Base-by-base conservation (phyloP, 23 tunicate genomes). In the Trididemnum clinides region DNA sequence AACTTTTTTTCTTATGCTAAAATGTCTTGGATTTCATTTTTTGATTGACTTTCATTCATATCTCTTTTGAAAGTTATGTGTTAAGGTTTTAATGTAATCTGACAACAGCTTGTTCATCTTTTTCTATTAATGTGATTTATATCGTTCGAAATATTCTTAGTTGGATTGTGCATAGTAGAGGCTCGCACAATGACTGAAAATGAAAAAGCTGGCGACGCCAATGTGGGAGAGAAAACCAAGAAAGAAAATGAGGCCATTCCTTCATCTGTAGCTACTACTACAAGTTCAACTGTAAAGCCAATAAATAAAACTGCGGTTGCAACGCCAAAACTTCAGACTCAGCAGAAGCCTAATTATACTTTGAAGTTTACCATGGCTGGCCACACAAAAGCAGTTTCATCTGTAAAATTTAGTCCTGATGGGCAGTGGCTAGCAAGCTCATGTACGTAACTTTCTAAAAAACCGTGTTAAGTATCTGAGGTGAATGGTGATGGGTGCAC, bases 361-460 rank as follows among this genome's bases (percentile, higher is more conserved):
- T 51, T 90, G 2, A 90, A 90, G 50, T 95, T 95, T 82, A 90
- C 95, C 1, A 80, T 95, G 83, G 95, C 92, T 51, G 99, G 99
- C 2, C 99, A 95, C 62, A 95, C 99, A 4, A 95, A 95, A 82
- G 99, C 99, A 30, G 95, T 95, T 34, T 95, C 99, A 26, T 90
- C 92, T 5, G 95, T 95, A 3, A 95, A 95, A 80, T 95, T 95
- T 57, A 90, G 95, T 57, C 95, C 95, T 27, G 99, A 95, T 87
- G 96, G 96, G 23, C 91, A 90, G 39, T 95, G 99, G 99, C 88
- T 95, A 19, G 99, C 99, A 29, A 94, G 98, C 50, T 87, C 98
- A 64, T 94, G 98, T 94, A 78, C 81, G 94, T 82, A 21, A 18
- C 54, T 44, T n/a, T n/a, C n/a, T n/a, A n/a, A n/a, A n/a, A n/a